phyloP scores from a whole-genome alignment of 2,113 vertebrate species.

The Melanotaenia duboulayi region DNA sequence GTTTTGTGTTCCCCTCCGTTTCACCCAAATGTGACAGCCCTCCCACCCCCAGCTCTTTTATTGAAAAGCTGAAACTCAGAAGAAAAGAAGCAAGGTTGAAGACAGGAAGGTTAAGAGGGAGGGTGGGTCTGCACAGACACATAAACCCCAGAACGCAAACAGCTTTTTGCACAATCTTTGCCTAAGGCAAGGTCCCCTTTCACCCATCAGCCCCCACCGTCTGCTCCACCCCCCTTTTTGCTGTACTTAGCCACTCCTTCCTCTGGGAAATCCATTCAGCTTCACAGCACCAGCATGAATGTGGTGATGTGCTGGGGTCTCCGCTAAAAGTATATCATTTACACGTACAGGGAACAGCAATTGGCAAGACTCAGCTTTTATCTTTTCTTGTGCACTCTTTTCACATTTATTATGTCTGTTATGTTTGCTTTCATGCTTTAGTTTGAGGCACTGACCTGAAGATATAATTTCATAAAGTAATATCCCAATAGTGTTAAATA shows the following conservation, averaged over 20 bases:
- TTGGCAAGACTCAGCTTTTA: constrained; percentile 35
- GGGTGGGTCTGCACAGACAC: constrained; percentile 32
- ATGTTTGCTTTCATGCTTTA: neutral
- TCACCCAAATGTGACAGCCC: constrained; percentile 52
- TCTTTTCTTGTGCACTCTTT: constrained; percentile 27
- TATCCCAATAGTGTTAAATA: no score
- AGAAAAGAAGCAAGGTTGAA: constrained; percentile 42
- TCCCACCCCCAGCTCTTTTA: constrained; percentile 5
- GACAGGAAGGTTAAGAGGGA: constrained; percentile 32
- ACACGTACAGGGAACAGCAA: constrained; percentile 56
- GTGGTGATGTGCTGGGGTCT: constrained; percentile 36
- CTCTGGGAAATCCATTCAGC: constrained; percentile 55
- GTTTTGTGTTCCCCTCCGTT: constrained; percentile 43
- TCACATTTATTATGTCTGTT: neutral
- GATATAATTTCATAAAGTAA: no score
- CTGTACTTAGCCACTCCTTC: constrained; percentile 57
- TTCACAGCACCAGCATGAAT: constrained; percentile 41
- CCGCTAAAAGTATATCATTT: constrained; percentile 64
- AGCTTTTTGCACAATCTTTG: constrained; percentile 56
- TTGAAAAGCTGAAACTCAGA: constrained; percentile 33
- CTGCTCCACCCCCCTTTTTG: constrained; percentile 17
- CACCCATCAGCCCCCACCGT: constrained; percentile 47
- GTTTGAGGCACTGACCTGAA: no score
- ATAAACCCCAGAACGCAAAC: constrained; percentile 49
- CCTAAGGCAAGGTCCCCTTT: constrained; percentile 49